phyloP scores from a whole-genome alignment of 2,113 vertebrate species.

The Noctilio leporinus region DNA sequence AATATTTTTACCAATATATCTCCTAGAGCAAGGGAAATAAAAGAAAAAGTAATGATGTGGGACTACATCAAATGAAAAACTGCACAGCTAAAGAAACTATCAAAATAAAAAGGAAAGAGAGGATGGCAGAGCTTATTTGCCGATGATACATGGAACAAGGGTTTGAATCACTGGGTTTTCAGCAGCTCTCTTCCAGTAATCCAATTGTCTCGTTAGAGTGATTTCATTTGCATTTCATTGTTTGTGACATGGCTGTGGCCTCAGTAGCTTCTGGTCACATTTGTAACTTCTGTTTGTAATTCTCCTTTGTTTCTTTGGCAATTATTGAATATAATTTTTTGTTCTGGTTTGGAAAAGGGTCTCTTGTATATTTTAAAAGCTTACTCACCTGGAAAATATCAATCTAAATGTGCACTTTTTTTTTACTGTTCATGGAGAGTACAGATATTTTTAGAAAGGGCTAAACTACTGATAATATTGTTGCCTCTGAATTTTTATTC shows the following conservation, averaged over 20 bases:
- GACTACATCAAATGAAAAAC: too few species aligned
- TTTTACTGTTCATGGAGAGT: not conserved
- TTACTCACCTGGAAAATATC: not conserved
- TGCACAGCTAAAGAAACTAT: too few species aligned
- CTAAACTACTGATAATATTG: not conserved
- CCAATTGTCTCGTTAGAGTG: conserved; percentile 49
- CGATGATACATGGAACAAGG: too few species aligned
- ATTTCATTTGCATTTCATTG: conserved; percentile 46
- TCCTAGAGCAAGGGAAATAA: too few species aligned
- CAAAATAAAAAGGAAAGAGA: too few species aligned
- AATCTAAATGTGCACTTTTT: not conserved
- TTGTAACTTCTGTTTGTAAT: not conserved
- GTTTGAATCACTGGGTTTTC: conserved; percentile 53
- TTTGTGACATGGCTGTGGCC: not conserved
- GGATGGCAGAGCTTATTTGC: too few species aligned
- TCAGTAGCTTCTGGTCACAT: not conserved
- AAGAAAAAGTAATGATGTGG: too few species aligned
- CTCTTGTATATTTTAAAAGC: not conserved
- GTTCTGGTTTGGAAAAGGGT: not conserved
- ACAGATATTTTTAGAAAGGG: not conserved
- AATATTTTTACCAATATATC: too few species aligned
- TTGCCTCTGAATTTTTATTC: not conserved
- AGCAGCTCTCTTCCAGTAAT: conserved; percentile 38
- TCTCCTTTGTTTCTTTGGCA: not conserved
- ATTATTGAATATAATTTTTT: not conserved